These are phyloP conservation scores for Platycheirus albimanus DNA, from an alignment of 2,888 invertebrate genomes.

Conservation along the genomic window DNA sequence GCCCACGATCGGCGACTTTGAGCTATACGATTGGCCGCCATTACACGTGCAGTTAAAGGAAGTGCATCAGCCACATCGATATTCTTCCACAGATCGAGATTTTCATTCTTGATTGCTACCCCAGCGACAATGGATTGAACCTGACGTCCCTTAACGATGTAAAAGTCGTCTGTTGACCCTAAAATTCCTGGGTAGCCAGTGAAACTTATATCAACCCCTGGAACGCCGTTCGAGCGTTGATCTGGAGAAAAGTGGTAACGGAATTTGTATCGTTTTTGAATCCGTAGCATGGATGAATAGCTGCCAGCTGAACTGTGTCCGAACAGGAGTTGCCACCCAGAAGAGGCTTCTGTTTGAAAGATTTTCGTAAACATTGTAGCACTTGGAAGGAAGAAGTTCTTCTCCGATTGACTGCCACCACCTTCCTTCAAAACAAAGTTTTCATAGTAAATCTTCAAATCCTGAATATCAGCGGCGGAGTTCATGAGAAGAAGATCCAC, in stretches of 20 bases:
- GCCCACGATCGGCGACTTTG: conserved; percentile 89
- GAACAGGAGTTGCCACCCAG: conserved; percentile 85
- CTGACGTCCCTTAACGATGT: conserved; percentile 86
- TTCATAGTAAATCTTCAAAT: conserved; percentile 83
- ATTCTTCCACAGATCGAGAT: conserved; percentile 87
- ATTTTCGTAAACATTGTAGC: conserved; percentile 82
- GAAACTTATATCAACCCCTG: conserved; percentile 88
- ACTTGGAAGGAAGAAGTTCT: conserved; percentile 86
- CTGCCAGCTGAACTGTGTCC: conserved; percentile 93
- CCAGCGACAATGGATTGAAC: conserved; percentile 88
- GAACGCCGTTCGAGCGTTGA: conserved; percentile 84
- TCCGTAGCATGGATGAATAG: conserved; percentile 91
- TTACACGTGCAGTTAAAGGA: conserved; percentile 89
- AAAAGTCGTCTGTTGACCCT: conserved; percentile 93
- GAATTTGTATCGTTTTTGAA: conserved; percentile 93
- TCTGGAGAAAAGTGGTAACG: conserved; percentile 86
- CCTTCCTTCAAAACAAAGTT: conserved; percentile 79
- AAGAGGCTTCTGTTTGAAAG: conserved; percentile 75
- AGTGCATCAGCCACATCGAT: conserved; percentile 84
- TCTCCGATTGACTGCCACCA: conserved; percentile 81
- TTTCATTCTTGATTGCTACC: conserved; percentile 90
- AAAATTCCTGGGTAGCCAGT: conserved; percentile 93
- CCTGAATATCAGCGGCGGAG: conserved; percentile 89
- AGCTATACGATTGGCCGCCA: conserved; percentile 92
- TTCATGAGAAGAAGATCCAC: conserved; percentile 90